Evolutionary conservation across 2,888 invertebrate genomes (phyloP), one percentile per base, ranked within the genome.

Genomic region (Listrodromus nycthemerus): DNA sequence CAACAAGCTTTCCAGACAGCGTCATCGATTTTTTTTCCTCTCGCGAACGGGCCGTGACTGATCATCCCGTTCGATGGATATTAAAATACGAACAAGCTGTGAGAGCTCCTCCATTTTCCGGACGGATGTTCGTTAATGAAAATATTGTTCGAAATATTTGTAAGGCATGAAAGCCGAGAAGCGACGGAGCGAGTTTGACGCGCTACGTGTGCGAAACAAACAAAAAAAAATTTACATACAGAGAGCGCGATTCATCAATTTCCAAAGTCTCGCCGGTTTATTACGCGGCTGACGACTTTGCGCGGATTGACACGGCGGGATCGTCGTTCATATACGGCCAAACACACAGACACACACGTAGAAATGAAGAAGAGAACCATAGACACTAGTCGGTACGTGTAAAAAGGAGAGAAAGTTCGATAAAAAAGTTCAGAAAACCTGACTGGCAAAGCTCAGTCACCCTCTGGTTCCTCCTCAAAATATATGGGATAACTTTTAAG

Each of bases 401-500:
- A 65, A 55, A 21, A 5, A 10, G 21, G 66, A 16, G 50, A 66
- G 55, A 83, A 87, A 86, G 82, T 88, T 87, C 66, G 76, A 78
- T 87, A 87, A 88, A 80, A 83, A 88, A 89, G 86, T 86, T 89
- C 69, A 74, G 88, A 88, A 87, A 84, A 82, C 83, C 41, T 71
- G 82, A 69, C 81, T 66, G 78, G 73, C 33, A 65, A 82, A 81
- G 86, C 65, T n/a, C 45, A 13, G 24, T 8, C 21, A 21, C 76
- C 30, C 41, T 50, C 65, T 52, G 50, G 66, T 74, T 41, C 83
- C 52, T 58, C 81, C 76, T 70, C 86, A 61, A 88, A 90, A 89
- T 89, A 83, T 83, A 90, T 88, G 88, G 82, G 70, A 73, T 70
- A 89, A 90, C 86, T 90, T 89, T 89, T 87, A 87, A 90, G 82